phyloP scores from a whole-genome alignment of 2,888 invertebrate genomes.

The Rotaria socialis region DNA sequence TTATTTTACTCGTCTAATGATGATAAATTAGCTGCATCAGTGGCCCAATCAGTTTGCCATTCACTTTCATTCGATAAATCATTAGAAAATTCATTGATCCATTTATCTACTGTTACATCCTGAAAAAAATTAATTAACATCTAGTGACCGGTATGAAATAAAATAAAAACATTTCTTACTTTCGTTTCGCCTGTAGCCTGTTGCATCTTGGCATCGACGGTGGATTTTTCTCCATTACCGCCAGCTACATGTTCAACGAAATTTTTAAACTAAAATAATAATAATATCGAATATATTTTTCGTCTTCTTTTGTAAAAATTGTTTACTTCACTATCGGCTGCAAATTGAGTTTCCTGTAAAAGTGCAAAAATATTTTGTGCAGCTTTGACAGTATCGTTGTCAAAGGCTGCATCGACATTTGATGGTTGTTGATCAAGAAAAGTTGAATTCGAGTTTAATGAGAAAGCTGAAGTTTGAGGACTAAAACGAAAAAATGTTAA shows the following conservation, averaged over 20 bases:
- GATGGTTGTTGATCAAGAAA: neutral
- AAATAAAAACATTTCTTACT: neutral
- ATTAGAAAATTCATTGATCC: conserved; percentile 22
- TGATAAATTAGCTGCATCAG: neutral
- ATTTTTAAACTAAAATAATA: conserved; percentile 1
- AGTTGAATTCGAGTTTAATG: neutral
- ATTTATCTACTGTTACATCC: conserved; percentile 14
- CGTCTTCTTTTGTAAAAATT: neutral
- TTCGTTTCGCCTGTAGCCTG: conserved; percentile 12
- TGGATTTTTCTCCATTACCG: conserved; percentile 6
- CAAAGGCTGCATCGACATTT: neutral
- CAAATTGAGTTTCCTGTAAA: conserved; percentile 3
- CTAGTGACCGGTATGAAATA: neutral
- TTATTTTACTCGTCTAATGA: too few species aligned
- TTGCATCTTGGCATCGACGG: conserved; percentile 1
- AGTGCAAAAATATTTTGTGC: conserved; percentile 11
- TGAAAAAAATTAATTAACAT: neutral
- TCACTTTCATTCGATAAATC: neutral
- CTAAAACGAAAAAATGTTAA: neutral
- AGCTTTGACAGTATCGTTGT: neutral
- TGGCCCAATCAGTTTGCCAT: neutral
- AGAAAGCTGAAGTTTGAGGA: neutral
- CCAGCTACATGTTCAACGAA: neutral
- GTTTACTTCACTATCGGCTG: neutral
- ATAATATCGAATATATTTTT: neutral